These are phyloP conservation scores for Phaethornis superciliosus DNA, from an alignment of 2,113 vertebrate genomes.

Conservation along the genomic window DNA sequence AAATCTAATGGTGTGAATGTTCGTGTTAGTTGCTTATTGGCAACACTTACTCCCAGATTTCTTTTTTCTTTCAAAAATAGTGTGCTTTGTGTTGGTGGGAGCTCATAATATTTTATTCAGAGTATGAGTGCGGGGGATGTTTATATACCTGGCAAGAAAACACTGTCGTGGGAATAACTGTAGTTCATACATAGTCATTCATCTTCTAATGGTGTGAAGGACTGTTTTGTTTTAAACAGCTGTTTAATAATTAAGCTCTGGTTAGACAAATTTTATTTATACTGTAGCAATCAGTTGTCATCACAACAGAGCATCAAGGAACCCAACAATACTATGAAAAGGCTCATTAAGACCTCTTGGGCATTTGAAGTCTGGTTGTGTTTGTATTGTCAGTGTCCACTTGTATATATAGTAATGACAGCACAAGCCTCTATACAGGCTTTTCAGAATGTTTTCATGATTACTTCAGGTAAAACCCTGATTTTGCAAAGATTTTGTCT, in stretches of 20 bases:
- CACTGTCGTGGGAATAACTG: not conserved
- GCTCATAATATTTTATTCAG: not conserved
- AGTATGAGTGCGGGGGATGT: not conserved
- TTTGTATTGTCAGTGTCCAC: not conserved
- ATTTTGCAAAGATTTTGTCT: not conserved
- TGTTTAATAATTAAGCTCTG: not conserved
- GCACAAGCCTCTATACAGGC: not conserved
- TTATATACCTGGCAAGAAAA: constrained; percentile 32
- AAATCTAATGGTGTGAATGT: not conserved
- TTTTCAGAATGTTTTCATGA: not conserved
- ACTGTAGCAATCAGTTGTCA: rapidly evolving
- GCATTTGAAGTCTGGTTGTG: not conserved
- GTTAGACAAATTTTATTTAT: not conserved
- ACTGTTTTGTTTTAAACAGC: not conserved
- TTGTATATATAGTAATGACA: not conserved
- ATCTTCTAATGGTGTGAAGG: not conserved
- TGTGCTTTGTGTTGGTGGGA: not conserved
- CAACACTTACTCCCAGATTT: not conserved
- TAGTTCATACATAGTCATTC: not conserved
- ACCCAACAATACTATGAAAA: not conserved
- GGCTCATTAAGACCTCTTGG: not conserved
- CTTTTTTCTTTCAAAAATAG: not conserved
- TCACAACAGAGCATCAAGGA: not conserved
- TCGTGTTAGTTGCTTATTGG: not conserved
- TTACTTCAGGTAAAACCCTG: not conserved